These are phyloP conservation scores for Panulirus ornatus DNA, from an alignment of 1,140 invertebrate species.

Conservation along the genomic window DNA sequence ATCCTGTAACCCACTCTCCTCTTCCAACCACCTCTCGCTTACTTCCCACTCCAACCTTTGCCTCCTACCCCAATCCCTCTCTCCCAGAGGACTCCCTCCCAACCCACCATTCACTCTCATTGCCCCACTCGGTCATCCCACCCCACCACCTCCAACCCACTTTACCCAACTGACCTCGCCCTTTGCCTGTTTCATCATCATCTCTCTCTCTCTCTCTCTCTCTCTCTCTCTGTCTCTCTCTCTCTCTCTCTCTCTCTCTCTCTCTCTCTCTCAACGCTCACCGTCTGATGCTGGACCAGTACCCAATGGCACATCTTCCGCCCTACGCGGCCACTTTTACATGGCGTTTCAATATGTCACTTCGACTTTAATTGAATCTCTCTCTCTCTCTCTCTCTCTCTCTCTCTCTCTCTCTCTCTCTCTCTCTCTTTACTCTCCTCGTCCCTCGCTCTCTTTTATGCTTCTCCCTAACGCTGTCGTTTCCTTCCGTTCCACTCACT, in stretches of 20 bases:
- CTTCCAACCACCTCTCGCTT: not conserved
- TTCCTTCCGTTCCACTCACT: not conserved
- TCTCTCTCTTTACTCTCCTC: not conserved
- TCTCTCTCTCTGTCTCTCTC: too few relatives aligned
- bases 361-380: not conserved
- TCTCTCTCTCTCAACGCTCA: too few relatives aligned
- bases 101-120: too few relatives aligned
- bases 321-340: not conserved
- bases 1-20: too few relatives aligned
- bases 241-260: too few relatives aligned
- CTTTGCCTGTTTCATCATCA: too few relatives aligned
- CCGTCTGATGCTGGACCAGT: too few relatives aligned
- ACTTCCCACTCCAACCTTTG: not conserved
- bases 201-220: too few relatives aligned
- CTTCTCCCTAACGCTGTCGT: not conserved
- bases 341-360: not conserved
- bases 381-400: not conserved
- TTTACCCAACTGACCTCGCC: too few relatives aligned
- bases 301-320: not conserved
- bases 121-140: too few relatives aligned
- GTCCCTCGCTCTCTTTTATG: not conserved
- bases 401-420: not conserved
- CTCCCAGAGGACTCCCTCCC: too few relatives aligned
- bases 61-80: not conserved
- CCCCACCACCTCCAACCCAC: too few relatives aligned